phyloP scores from a whole-genome alignment of 2,888 invertebrate genomes.

The Stegophylla sp. region DNA sequence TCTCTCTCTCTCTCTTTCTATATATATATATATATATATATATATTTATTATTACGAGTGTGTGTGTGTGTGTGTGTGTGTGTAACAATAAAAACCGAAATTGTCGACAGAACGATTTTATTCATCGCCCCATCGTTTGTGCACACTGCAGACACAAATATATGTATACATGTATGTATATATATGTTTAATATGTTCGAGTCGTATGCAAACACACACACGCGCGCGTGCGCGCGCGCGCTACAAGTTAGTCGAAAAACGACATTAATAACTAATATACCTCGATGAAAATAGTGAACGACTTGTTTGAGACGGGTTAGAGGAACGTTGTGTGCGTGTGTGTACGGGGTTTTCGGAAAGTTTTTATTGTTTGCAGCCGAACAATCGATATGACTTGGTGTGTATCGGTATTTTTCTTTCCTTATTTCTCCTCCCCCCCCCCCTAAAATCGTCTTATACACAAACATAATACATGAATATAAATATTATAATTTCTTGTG shows the following conservation, averaged over 20 bases:
- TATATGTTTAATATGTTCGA: too few relatives aligned
- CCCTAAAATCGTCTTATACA: not conserved
- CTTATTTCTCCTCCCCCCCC: too few relatives aligned
- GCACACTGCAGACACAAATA: too few relatives aligned
- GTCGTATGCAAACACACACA: not conserved
- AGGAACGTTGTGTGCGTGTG: not conserved
- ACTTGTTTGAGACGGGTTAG: not conserved
- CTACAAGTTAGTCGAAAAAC: conserved; percentile 14
- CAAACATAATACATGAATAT: not conserved
- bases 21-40: too few relatives aligned
- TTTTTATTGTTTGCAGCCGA: conserved; percentile 31
- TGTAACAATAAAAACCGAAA: not conserved
- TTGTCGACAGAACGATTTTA: conserved; percentile 14
- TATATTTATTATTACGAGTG: too few relatives aligned
- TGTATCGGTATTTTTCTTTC: not conserved
- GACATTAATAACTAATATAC: conserved; percentile 27
- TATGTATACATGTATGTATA: not conserved
- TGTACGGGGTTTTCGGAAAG: conserved; percentile 4
- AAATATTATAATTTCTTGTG: not conserved
- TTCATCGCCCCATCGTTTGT: not conserved
- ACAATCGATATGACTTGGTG: conserved; percentile 39
- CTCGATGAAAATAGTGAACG: conserved; percentile 5
- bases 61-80: not conserved
- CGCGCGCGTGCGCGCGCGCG: not conserved
- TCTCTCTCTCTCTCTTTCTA: too few relatives aligned